A percentile compares a stretch with the other conserved stretches of the same genome.
Evolutionary conservation across 2,797 vertebrate genomes (phyloP).

Genomic region (Paedocypris micromegethes): DNA sequence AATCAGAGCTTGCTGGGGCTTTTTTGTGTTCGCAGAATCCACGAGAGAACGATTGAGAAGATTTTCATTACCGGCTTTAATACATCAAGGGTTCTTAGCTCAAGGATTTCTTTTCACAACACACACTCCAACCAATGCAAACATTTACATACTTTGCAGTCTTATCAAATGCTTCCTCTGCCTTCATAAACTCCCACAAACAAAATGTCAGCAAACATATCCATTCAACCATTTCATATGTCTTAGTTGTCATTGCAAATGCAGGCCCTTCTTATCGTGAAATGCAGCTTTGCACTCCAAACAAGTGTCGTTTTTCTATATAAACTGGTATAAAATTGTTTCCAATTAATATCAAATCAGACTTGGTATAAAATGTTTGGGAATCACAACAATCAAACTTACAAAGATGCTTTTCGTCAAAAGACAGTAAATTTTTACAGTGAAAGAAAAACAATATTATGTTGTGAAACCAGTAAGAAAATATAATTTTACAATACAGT

Average conservation of each 20-base stretch:
- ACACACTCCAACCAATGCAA: conserved; percentile 11
- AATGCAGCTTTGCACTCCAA: not conserved
- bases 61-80: conserved; percentile 33
- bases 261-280: not conserved
- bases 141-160: conserved; percentile 9
- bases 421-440: too few species aligned
- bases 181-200: conserved; percentile 20
- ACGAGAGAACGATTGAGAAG: conserved; percentile 30
- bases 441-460: too few species aligned
- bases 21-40: conserved; percentile 21
- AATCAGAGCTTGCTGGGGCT: conserved; percentile 29
- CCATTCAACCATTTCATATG: conserved; percentile 10
- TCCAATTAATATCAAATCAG: too few species aligned
- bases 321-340: too few species aligned
- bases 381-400: too few species aligned
- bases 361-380: too few species aligned
- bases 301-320: too few species aligned
- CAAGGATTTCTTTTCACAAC: conserved; percentile 10
- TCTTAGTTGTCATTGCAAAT: conserved; percentile 2
- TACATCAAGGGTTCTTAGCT: conserved; percentile 27
- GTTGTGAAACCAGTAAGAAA: too few species aligned
- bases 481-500: too few species aligned
- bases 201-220: conserved; percentile 17
- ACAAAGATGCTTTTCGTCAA: too few species aligned
- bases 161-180: conserved; percentile 14